phyloP scores from a whole-genome alignment of 2,113 vertebrate species.

The Cochlearius cochlearius region DNA sequence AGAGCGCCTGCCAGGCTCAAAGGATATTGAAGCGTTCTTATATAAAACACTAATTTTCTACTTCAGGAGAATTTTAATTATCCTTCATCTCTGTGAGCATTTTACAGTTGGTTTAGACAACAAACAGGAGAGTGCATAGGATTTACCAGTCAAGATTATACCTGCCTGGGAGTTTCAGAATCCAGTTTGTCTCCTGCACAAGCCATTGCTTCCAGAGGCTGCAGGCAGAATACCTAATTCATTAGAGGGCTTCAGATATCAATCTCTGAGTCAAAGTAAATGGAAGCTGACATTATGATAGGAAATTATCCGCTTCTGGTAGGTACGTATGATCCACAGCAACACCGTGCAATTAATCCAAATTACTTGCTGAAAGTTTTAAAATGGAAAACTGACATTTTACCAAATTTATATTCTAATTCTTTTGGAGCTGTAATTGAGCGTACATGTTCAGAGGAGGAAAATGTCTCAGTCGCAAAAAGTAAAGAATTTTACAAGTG shows the following conservation, averaged over 20 bases:
- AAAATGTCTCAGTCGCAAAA: not conserved
- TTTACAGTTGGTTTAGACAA: not conserved
- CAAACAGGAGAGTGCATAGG: not conserved
- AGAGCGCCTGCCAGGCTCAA: not conserved
- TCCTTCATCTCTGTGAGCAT: not conserved
- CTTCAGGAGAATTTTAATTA: not conserved
- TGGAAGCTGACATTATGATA: conserved; percentile 2
- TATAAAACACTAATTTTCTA: not conserved
- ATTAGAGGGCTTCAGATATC: not conserved
- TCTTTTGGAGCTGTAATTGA: not conserved
- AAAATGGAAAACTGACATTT: conserved; percentile 28
- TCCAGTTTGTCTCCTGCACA: not conserved
- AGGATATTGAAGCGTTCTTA: not conserved
- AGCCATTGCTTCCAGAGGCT: not conserved
- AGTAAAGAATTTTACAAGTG: not conserved
- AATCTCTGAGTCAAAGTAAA: conserved; percentile 23
- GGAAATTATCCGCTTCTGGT: not conserved
- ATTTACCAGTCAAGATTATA: not conserved
- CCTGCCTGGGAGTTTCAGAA: not conserved
- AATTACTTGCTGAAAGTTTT: not conserved
- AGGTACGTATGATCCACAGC: not conserved
- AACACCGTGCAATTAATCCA: not conserved
- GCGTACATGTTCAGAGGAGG: not conserved
- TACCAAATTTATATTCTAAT: not conserved
- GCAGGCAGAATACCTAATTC: conserved; percentile 2